These are phyloP conservation scores for Callyntrura guangdongensis DNA, from an alignment of 2,888 invertebrate genomes.

Conservation along the genomic window DNA sequence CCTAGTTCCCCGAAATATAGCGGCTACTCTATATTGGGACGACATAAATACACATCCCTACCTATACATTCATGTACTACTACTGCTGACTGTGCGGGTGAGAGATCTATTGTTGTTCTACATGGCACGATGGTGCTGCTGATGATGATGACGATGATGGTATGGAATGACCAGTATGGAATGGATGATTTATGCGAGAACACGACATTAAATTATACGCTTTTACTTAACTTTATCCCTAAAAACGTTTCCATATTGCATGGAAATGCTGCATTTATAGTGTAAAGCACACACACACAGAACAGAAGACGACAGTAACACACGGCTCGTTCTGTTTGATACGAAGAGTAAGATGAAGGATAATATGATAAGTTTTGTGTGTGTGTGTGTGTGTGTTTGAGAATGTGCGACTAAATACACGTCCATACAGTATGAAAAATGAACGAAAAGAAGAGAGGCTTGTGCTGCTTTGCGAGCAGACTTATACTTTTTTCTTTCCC, in stretches of 20 bases:
- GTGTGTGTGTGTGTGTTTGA: background rate
- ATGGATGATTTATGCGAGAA: constrained; percentile 83
- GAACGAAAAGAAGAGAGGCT: constrained; percentile 32
- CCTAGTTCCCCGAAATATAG: background rate
- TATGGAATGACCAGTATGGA: constrained; percentile 82
- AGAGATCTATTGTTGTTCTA: constrained; percentile 39
- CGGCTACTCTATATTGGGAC: background rate
- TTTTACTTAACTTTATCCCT: constrained; percentile 71
- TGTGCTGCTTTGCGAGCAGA: constrained; percentile 6
- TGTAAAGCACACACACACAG: constrained; percentile 24
- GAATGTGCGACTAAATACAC: constrained; percentile 31
- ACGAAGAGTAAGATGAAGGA: constrained; percentile 11
- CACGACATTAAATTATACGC: constrained; percentile 82
- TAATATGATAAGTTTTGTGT: constrained; percentile 46
- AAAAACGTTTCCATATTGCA: constrained; percentile 63
- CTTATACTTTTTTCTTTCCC: constrained; percentile 13
- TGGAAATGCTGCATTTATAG: constrained; percentile 27
- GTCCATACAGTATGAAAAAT: constrained; percentile 21
- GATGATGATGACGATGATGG: constrained; percentile 56
- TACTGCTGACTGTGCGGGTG: constrained; percentile 40
- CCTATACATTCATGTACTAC: background rate
- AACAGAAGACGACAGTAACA: constrained; percentile 37
- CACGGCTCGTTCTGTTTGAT: constrained; percentile 52
- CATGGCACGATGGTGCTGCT: constrained; percentile 33
- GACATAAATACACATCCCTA: constrained; percentile 17